phyloP scores from a whole-genome alignment of 2,888 invertebrate species.

The Drosophila affinis region DNA sequence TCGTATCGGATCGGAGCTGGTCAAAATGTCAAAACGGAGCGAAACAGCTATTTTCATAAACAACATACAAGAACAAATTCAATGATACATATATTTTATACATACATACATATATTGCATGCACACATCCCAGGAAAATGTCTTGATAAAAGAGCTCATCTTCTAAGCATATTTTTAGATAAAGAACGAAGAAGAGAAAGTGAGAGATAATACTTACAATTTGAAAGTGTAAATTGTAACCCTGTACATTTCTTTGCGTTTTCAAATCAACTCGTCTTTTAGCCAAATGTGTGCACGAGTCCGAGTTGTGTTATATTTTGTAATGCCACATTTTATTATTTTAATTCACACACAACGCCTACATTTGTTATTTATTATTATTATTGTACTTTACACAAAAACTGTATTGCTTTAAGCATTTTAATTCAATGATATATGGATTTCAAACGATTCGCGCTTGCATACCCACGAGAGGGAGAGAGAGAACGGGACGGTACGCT shows the following conservation, averaged over 20 bases:
- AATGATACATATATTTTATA: slow-evolving; percentile 32
- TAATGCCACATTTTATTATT: slow-evolving; percentile 59
- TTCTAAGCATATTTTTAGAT: slow-evolving; percentile 5
- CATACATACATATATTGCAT: slow-evolving; percentile 21
- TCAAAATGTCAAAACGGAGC: slow-evolving; percentile 10
- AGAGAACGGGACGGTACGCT: slow-evolving; percentile 49
- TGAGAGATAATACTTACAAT: slow-evolving; percentile 61
- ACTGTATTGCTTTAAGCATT: slow-evolving; percentile 76
- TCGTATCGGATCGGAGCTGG: too few species aligned
- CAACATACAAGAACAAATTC: slow-evolving; percentile 54
- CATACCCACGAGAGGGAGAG: slow-evolving; percentile 3
- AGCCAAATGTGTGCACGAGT: slow-evolving; percentile 64
- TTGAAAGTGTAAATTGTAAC: slow-evolving; percentile 45
- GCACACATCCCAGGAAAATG: slow-evolving; percentile 39
- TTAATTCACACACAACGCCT: slow-evolving; percentile 34
- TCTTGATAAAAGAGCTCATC: slow-evolving; percentile 31
- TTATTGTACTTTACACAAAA: slow-evolving; percentile 59
- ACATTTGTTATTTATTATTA: slow-evolving; percentile 78
- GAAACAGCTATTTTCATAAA: slow-evolving; percentile 61
- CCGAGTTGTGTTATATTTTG: slow-evolving; percentile 64
- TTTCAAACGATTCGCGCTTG: slow-evolving; percentile 46
- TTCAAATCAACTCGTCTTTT: slow-evolving; percentile 51
- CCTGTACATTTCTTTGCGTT: slow-evolving; percentile 63
- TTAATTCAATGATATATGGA: slow-evolving; percentile 38
- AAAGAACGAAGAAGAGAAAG: slow-evolving; percentile 7